phyloP scores from a whole-genome alignment of 2,113 vertebrate genomes.

The Lonchura striata region DNA sequence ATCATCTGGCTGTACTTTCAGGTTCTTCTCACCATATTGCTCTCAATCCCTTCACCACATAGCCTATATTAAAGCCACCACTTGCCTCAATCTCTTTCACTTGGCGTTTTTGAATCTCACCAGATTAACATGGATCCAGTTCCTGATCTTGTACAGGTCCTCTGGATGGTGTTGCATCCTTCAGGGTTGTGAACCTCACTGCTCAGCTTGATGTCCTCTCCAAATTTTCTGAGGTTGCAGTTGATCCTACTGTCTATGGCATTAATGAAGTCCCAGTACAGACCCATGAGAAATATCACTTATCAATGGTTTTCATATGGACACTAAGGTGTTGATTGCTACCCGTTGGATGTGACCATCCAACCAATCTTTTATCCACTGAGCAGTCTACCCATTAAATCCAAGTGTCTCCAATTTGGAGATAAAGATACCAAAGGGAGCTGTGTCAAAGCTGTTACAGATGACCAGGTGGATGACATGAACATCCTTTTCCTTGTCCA shows the following conservation, averaged over 20 bases:
- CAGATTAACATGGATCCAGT: not conserved
- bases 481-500: not conserved
- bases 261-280: not conserved
- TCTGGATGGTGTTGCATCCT: not conserved
- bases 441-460: not conserved
- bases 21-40: not conserved
- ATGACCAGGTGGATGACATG: not conserved
- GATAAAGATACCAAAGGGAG: not conserved
- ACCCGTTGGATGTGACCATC: not conserved
- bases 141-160: not conserved
- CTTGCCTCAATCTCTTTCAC: not conserved
- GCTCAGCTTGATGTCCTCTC: not conserved
- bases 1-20: fast-evolving
- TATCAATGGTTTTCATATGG: fast-evolving
- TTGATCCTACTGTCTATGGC: too few species aligned
- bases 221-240: not conserved
- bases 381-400: not conserved
- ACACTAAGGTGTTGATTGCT: too few species aligned
- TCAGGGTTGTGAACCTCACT: not conserved
- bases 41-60: not conserved
- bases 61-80: not conserved
- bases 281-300: too few species aligned
- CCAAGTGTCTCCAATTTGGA: not conserved
- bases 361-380: not conserved
- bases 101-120: not conserved